phyloP scores from a whole-genome alignment of 1,140 invertebrate species.

The Sycophaga agraensis region DNA sequence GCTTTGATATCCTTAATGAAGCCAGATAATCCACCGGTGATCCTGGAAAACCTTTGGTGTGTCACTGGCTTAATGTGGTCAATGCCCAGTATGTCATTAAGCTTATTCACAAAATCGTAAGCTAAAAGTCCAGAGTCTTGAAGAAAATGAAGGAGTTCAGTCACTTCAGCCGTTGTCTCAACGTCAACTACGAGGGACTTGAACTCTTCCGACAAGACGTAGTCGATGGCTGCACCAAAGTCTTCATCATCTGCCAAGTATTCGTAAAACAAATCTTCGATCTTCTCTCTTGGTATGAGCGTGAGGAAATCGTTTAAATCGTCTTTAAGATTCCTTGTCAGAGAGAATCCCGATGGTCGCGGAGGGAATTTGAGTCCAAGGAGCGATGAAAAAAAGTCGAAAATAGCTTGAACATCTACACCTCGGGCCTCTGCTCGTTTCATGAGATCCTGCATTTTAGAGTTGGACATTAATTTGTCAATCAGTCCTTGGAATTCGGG shows the following conservation, averaged over 20 bases:
- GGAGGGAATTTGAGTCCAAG: conserved; percentile 31
- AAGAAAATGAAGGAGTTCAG: conserved; percentile 29
- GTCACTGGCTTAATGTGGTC: conserved; percentile 6
- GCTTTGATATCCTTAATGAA: conserved; percentile 34
- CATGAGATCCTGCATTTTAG: conserved; percentile 28
- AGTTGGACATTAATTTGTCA: conserved; percentile 23
- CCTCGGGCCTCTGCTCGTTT: conserved; percentile 5
- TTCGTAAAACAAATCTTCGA: conserved; percentile 30
- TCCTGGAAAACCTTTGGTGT: not conserved
- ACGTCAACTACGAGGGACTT: conserved; percentile 29
- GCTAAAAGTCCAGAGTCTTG: conserved; percentile 29
- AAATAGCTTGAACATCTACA: conserved; percentile 22
- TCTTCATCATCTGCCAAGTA: conserved; percentile 34
- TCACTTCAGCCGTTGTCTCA: conserved; percentile 33
- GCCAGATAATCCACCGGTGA: conserved; percentile 33
- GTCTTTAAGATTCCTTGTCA: conserved; percentile 4
- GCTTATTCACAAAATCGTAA: conserved; percentile 30
- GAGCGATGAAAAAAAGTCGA: conserved; percentile 12
- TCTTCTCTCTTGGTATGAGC: conserved; percentile 26
- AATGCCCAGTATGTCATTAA: conserved; percentile 35
- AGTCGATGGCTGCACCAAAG: conserved; percentile 31
- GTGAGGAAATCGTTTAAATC: conserved; percentile 35
- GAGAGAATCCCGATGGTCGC: not conserved
- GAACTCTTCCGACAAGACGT: conserved; percentile 34
- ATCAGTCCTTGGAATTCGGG: conserved; percentile 28